A percentile compares a stretch with the other conserved stretches of the same genome.
These are phyloP conservation scores for Thaleichthys pacificus DNA, from an alignment of 2,797 vertebrate genomes.

Conservation along the genomic window DNA sequence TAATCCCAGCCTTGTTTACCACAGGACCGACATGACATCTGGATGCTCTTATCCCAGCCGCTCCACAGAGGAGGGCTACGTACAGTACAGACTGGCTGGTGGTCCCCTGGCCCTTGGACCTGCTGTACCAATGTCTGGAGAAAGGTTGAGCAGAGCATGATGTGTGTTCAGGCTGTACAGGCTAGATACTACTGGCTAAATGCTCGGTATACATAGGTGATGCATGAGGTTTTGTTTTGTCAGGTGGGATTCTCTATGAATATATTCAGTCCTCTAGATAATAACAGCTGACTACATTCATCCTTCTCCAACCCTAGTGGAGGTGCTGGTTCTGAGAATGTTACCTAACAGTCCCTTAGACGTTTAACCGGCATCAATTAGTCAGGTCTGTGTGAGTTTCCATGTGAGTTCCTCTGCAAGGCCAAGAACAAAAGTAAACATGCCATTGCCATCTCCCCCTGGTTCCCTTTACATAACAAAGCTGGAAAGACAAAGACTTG, in stretches of 20 bases:
- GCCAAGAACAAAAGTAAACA: neutral
- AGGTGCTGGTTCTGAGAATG: neutral
- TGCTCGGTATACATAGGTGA: too few relatives aligned
- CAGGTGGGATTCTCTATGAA: neutral
- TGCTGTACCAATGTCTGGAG: neutral
- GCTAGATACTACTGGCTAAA: too few relatives aligned
- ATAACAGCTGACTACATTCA: neutral
- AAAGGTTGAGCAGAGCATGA: neutral
- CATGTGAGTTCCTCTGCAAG: neutral
- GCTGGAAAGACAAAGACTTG: neutral
- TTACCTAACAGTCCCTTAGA: neutral
- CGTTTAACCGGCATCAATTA: neutral
- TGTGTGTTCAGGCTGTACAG: too few relatives aligned
- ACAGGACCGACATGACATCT: slow-evolving; percentile 69
- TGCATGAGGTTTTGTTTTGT: too few relatives aligned
- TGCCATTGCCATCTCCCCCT: too few relatives aligned
- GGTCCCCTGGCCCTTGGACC: too few relatives aligned
- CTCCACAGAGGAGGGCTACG: neutral
- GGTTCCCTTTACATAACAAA: neutral
- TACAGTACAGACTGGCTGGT: too few relatives aligned
- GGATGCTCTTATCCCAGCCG: slow-evolving; percentile 47
- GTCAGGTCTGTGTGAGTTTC: neutral
- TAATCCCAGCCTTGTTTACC: slow-evolving; percentile 68
- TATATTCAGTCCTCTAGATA: neutral
- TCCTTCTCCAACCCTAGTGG: too few relatives aligned